Conservation (phyloP, 1,140 invertebrate genomes). For the Pseudomyrmex cubaensis region DNA sequence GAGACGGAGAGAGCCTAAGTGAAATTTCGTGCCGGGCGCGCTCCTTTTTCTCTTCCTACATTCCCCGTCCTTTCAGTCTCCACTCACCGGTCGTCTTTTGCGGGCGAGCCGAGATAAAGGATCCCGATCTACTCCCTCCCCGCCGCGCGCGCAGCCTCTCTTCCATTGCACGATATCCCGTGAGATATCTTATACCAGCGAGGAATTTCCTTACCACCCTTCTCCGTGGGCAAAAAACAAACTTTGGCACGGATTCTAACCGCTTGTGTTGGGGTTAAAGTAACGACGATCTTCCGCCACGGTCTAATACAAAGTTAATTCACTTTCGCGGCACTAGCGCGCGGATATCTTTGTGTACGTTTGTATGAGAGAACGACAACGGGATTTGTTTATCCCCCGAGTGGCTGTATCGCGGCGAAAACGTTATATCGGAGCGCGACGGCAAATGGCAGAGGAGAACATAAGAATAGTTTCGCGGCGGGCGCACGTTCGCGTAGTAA, state of each 20-base stretch:
- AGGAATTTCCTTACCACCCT: constrained; percentile 61
- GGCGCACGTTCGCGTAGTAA: constrained; percentile 5
- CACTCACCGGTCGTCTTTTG: constrained; percentile 48
- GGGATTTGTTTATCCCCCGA: constrained; percentile 40
- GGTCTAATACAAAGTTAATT: constrained; percentile 62
- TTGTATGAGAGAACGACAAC: neutral
- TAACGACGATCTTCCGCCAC: constrained; percentile 57
- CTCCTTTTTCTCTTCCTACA: constrained; percentile 17
- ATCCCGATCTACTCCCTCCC: constrained; percentile 35
- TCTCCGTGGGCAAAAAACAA: constrained; percentile 23
- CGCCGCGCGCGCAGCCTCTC: no score
- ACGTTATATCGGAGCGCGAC: constrained; percentile 19
- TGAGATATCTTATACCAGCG: constrained; percentile 48
- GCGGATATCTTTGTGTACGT: constrained; percentile 12
- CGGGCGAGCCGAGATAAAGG: constrained; percentile 70
- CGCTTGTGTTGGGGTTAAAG: constrained; percentile 41
- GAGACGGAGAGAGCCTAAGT: constrained; percentile 69
- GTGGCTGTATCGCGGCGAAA: constrained; percentile 10
- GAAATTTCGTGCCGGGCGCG: constrained; percentile 71
- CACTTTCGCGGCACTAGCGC: constrained; percentile 48
- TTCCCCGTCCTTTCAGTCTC: constrained; percentile 36
- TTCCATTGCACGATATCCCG: constrained; percentile 31
- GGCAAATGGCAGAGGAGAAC: constrained; percentile 40
- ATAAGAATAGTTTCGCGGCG: constrained; percentile 44
- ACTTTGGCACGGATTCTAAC: constrained; percentile 52